Conservation (phyloP, 2,888 invertebrate genomes). For the Synergus umbraculus region DNA sequence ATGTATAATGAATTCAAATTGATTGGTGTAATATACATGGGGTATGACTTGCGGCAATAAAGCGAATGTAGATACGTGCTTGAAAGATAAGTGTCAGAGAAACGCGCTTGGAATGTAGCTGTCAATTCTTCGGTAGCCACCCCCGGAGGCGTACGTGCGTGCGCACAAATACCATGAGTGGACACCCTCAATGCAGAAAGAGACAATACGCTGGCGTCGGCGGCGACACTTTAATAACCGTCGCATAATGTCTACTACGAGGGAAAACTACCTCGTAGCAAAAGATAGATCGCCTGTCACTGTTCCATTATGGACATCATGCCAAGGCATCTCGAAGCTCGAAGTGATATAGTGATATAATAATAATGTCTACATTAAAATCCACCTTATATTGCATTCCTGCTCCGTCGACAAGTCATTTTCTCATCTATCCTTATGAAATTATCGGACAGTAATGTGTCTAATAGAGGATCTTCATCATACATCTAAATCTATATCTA, state of each 20-base stretch:
- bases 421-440: neutral
- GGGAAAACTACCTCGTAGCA: conserved; percentile 44
- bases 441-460: neutral
- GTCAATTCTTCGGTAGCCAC: conserved; percentile 45
- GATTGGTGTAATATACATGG: neutral
- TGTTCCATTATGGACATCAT: conserved; percentile 39
- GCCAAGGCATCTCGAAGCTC: conserved; percentile 19
- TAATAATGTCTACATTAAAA: conserved; percentile 24
- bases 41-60: conserved; percentile 9
- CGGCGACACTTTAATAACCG: conserved; percentile 70
- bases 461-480: neutral
- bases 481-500: too few relatives aligned
- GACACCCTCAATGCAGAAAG: conserved; percentile 43
- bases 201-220: conserved; percentile 53
- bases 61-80: conserved; percentile 31
- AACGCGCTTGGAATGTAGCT: conserved; percentile 50
- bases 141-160: conserved; percentile 53
- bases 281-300: conserved; percentile 46
- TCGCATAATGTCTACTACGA: conserved; percentile 58
- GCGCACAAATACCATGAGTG: conserved; percentile 53
- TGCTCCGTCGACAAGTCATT: conserved; percentile 4
- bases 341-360: conserved; percentile 24
- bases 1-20: neutral
- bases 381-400: conserved; percentile 25
- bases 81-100: conserved; percentile 34